Evolutionary conservation across 2,888 invertebrate genomes (phyloP), one percentile per base, ranked within the genome.

Genomic region (Diarsia brunnea): DNA sequence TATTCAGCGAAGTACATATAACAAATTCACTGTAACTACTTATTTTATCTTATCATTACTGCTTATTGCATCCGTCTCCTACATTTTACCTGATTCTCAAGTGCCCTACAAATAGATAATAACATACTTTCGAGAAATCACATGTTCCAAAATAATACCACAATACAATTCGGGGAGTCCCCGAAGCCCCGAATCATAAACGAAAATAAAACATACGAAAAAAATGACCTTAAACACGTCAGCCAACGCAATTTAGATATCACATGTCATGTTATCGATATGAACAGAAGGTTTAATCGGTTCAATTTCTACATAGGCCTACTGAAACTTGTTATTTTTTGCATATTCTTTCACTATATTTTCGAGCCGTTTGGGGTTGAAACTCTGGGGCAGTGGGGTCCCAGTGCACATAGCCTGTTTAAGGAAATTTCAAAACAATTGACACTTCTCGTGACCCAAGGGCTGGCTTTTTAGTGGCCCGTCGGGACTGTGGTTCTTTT

Each of bases 141-240:
- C 31, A 11, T 12, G 19, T 8, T 31, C 12, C 3, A 24, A 55
- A 14, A 5, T 31, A 63, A 31, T 38, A 11, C 21, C 16, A 14
- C 14, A 12, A 43, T 27, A 69, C 1, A 27, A 67, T 55, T 31
- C 47, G 61, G 72, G 73, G 61, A 75, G 72, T 53, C 0, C 72
- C 81, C 69, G 60, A 80, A 66, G 49, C 0, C 72, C 81, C 69
- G 60, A 80, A 66, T 61, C 24, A 80, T 69, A 3, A 31, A 69
- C 38, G 21, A 47, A 66, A 47, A 24, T 3, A 49, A 49, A 53
- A 49, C 47, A 55, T 45, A 63, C 81, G n/a, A 76, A 84, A 78
- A 79, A 73, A 65, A 43, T n/a, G 64, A 79, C 84, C 78, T 80
- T 82, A 81, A 67, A 58, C 27, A 12, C 21, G 55, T 51, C 12